Base-by-base conservation (phyloP, 2,113 vertebrate species). In the Sceloporus tristichus region DNA sequence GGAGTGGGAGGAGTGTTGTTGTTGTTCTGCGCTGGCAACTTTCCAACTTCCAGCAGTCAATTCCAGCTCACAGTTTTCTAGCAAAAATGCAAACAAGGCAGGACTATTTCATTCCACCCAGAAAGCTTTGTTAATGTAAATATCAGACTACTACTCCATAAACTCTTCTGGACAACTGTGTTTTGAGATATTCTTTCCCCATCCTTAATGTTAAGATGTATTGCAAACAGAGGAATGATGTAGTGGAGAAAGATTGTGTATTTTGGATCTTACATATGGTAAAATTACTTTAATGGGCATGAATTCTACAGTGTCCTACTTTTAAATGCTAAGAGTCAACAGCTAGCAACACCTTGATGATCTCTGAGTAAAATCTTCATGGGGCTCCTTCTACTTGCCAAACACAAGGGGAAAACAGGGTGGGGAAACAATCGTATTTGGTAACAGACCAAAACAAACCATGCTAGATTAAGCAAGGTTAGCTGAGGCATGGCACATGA, bases 1-100 rank as follows among this genome's bases (percentile, higher is more conserved):
- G 23, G 29, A 62, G 23, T 56, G 38, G 5, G 21, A 54, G 25
- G 9, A 29, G 19, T 34, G 27, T 56, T 79, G 29, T 42, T 2
- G 65, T 76, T 34, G 34, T 56, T 88, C 48, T 23, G 40, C 4
- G 4, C 40, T 70, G 65, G 81, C 74, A 77, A 19, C 4, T 18
- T 56, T 54, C 87, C 80, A 88, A n/a, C 73, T 56, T 54, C 87
- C 80, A 88, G n/a, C 80, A 54, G 16, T 88, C n/a, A 42, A 54
- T 70, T 70, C 40, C n/a, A 78, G 87, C 74, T 84, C 87, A 40
- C 16, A 13, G 3, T 56, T 88, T 48, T 77, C 42, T 54, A 53
- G 73, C n/a, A 53, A 65, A 82, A 77, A 27, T 54, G 14, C 56
- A 77, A 74, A 81, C 74, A 75, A 18, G 8, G 21, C 54, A 83